These are phyloP conservation scores for Odontocerum albicorne DNA, from an alignment of 2,888 invertebrate species.

Conservation along the genomic window DNA sequence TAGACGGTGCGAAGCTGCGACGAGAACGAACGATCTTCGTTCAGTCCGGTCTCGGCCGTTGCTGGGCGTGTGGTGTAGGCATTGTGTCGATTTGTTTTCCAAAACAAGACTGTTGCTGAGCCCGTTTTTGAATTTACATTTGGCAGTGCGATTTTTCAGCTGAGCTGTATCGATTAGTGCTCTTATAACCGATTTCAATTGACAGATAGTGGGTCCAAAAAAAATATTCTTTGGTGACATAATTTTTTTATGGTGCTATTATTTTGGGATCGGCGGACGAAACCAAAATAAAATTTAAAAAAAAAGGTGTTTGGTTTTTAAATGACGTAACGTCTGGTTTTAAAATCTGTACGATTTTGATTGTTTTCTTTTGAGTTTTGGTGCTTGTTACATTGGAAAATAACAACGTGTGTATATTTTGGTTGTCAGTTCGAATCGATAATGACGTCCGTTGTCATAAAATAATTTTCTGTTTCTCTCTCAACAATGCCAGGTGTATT, in stretches of 20 bases:
- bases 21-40: conserved; percentile 21
- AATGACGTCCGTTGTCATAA: conserved; percentile 16
- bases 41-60: conserved; percentile 33
- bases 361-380: background rate
- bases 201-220: background rate
- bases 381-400: background rate
- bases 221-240: no score
- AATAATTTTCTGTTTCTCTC: no score
- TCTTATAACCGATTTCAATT: background rate
- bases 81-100: conserved; percentile 11
- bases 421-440: conserved; percentile 8
- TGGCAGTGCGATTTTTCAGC: background rate
- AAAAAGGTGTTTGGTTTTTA: conserved; percentile 22
- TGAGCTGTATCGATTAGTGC: background rate
- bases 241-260: conserved; percentile 9
- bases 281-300: conserved; percentile 21
- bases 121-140: conserved; percentile 21
- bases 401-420: background rate
- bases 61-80: background rate
- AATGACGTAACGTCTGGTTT: conserved; percentile 23
- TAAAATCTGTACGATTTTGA: conserved; percentile 3
- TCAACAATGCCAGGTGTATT: conserved; percentile 10
- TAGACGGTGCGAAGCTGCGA: conserved; percentile 15
- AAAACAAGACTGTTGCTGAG: conserved; percentile 22
- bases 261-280: conserved; percentile 16